A percentile compares a stretch with the other conserved stretches of the same genome.
Evolutionary conservation across 2,888 invertebrate genomes (phyloP).

Genomic region (Myopa tessellatipennis): DNA sequence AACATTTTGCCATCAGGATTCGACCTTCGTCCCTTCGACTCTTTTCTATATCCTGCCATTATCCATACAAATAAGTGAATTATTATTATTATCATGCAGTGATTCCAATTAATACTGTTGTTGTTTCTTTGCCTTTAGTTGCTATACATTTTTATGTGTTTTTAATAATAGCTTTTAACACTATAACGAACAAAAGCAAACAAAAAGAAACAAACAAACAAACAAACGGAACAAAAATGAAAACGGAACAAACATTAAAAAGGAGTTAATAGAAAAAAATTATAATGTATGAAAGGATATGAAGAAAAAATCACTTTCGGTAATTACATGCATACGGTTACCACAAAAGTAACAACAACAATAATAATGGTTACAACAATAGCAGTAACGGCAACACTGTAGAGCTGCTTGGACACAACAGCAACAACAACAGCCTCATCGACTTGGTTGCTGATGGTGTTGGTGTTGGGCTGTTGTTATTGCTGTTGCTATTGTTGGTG

Average conservation of each 20-base stretch:
- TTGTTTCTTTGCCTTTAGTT: background rate
- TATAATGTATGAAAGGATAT: constrained; percentile 36
- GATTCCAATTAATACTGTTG: too few relatives aligned
- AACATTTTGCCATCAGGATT: too few relatives aligned
- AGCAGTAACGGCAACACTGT: too few relatives aligned
- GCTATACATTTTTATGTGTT: constrained; percentile 51
- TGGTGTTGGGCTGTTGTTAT: background rate
- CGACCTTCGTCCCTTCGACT: too few relatives aligned
- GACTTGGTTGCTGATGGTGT: too few relatives aligned
- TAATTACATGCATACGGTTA: constrained; percentile 54
- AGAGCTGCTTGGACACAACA: too few relatives aligned
- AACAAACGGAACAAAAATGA: constrained; percentile 6
- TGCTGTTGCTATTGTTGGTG: background rate
- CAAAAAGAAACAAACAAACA: constrained; percentile 10
- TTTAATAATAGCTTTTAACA: constrained; percentile 52
- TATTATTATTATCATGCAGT: too few relatives aligned
- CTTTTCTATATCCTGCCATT: too few relatives aligned
- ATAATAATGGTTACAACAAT: background rate
- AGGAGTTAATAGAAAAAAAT: constrained; percentile 32
- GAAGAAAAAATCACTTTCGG: constrained; percentile 53
- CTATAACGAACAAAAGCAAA: constrained; percentile 26
- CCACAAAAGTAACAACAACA: constrained; percentile 25
- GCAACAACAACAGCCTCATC: too few relatives aligned
- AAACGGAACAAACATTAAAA: constrained; percentile 40
- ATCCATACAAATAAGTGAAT: too few relatives aligned